These are phyloP conservation scores for Plusia festucae DNA, from an alignment of 2,888 invertebrate genomes.

Conservation along the genomic window DNA sequence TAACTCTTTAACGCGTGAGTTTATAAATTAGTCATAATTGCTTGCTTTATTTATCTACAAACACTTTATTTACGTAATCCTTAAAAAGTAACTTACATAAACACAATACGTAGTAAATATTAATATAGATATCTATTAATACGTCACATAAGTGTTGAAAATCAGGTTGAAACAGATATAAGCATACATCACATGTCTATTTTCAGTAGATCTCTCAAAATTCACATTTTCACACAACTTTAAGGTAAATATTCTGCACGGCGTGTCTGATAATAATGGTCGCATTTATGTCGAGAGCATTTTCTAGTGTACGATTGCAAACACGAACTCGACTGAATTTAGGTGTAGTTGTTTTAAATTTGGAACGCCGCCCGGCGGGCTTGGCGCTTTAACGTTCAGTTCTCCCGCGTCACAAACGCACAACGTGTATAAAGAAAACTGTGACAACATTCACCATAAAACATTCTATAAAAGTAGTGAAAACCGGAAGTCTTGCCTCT, in stretches of 20 bases:
- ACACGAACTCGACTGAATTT: constrained; percentile 73
- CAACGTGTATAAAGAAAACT: constrained; percentile 72
- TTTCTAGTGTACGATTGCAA: constrained; percentile 67
- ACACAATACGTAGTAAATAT: constrained; percentile 29
- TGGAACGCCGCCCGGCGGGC: constrained; percentile 84
- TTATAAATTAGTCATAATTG: background rate
- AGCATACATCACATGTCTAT: constrained; percentile 24
- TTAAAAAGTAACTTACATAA: background rate
- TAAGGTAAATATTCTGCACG: constrained; percentile 16
- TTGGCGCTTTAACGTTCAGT: constrained; percentile 77
- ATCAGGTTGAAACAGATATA: constrained; percentile 24
- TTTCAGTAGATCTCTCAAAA: constrained; percentile 38
- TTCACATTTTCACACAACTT: constrained; percentile 18
- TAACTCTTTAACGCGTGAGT: background rate
- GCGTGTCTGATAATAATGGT: constrained; percentile 64
- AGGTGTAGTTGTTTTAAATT: constrained; percentile 83
- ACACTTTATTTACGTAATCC: background rate
- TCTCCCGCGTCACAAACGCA: constrained; percentile 71
- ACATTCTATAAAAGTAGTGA: constrained; percentile 49
- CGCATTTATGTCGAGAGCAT: constrained; percentile 61
- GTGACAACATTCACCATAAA: constrained; percentile 53
- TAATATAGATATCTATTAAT: constrained; percentile 29
- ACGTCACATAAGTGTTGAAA: constrained; percentile 18
- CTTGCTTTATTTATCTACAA: background rate
- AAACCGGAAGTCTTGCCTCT: constrained; percentile 39